These are phyloP conservation scores for Mus pahari DNA, from an alignment of 2,113 vertebrate species.

Conservation along the genomic window DNA sequence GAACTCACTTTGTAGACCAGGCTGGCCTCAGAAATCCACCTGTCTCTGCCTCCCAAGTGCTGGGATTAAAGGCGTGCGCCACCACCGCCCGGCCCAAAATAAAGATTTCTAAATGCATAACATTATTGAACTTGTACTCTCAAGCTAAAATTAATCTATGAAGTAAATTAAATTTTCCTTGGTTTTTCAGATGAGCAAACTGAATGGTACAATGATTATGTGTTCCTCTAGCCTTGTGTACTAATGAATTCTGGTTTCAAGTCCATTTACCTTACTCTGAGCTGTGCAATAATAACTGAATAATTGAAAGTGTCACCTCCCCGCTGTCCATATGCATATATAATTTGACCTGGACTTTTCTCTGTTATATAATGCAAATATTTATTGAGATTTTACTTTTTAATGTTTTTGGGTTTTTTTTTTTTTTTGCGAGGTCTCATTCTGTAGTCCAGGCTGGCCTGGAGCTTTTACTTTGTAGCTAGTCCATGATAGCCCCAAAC, in stretches of 20 bases:
- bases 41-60: too few species aligned
- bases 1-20: too few species aligned
- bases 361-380: background rate
- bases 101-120: background rate
- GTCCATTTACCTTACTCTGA: background rate
- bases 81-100: too few species aligned
- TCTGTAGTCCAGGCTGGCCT: background rate
- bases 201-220: background rate
- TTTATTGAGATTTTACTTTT: constrained; percentile 36
- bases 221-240: background rate
- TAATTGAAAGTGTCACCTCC: background rate
- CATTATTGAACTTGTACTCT: constrained; percentile 30
- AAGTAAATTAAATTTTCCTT: constrained; percentile 1
- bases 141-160: constrained; percentile 28
- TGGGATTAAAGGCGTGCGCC: too few species aligned
- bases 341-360: constrained; percentile 34
- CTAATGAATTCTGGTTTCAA: background rate
- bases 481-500: background rate
- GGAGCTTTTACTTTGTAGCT: background rate
- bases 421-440: background rate
- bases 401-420: background rate
- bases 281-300: background rate
- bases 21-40: too few species aligned
- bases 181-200: constrained; percentile 58
- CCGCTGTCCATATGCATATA: background rate